Percentiles rank a stretch among this genome's conserved stretches.
Evolutionary conservation across 2,113 vertebrate genomes (phyloP).

Genomic region (Chionis minor): DNA sequence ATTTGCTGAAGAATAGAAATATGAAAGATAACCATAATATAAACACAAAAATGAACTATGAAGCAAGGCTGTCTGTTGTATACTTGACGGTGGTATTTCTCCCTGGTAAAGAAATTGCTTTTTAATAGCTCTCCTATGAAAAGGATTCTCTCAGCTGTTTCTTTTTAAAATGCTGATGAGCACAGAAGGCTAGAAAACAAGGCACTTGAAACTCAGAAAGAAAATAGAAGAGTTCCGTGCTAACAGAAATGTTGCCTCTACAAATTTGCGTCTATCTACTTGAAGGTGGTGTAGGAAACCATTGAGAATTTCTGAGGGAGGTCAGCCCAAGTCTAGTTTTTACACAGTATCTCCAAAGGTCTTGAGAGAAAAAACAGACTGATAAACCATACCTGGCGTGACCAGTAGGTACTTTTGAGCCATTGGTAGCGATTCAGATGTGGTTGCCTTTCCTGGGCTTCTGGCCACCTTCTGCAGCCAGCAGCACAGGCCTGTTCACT

Average conservation of each 20-base stretch:
- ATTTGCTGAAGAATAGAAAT: slow-evolving; percentile 30
- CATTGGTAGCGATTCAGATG: neutral
- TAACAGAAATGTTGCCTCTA: neutral
- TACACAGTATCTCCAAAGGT: neutral
- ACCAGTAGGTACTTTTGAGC: neutral
- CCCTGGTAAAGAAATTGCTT: slow-evolving; percentile 1
- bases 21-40: slow-evolving; percentile 2
- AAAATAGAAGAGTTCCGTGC: neutral
- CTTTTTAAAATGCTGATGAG: neutral
- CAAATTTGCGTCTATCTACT: rapidly evolving
- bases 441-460: neutral
- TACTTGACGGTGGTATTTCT: neutral
- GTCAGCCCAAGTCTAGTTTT: rapidly evolving
- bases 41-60: neutral
- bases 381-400: neutral
- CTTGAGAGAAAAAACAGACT: neutral
- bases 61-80: neutral
- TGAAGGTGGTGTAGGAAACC: neutral
- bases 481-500: neutral
- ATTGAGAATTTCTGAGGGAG: neutral
- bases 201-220: neutral
- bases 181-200: neutral
- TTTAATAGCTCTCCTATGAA: neutral
- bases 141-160: neutral
- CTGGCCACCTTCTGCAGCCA: neutral